Evolutionary conservation across 2,888 invertebrate genomes (phyloP).

Genomic region (Noctua comes): DNA sequence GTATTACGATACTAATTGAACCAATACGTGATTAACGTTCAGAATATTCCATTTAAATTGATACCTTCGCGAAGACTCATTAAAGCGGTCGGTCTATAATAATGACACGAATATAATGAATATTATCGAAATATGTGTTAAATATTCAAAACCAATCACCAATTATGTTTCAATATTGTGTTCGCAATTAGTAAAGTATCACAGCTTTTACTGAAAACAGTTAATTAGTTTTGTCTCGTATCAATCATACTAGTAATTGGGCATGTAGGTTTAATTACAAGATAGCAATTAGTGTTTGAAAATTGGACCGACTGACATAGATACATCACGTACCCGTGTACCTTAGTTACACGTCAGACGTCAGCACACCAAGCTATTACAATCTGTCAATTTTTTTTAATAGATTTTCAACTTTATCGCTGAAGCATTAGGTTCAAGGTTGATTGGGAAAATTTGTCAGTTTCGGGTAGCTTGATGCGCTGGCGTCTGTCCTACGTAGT

Average conservation of each 20-base stretch:
- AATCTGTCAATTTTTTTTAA: too few relatives aligned
- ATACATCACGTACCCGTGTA: not conserved
- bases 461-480: too few relatives aligned
- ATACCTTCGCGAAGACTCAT: too few relatives aligned
- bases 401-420: too few relatives aligned
- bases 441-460: too few relatives aligned
- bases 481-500: not conserved
- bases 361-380: too few relatives aligned
- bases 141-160: not conserved
- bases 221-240: conserved; percentile 21
- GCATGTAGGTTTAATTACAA: conserved; percentile 18
- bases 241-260: conserved; percentile 12
- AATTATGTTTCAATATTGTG: not conserved
- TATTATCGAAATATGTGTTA: not conserved
- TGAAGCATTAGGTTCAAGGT: too few relatives aligned
- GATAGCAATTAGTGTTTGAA: conserved; percentile 31
- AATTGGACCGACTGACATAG: not conserved
- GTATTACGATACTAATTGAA: too few relatives aligned
- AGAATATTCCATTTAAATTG: too few relatives aligned
- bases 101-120: not conserved
- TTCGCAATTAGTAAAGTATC: not conserved
- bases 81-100: too few relatives aligned
- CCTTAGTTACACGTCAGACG: too few relatives aligned
- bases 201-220: conserved; percentile 6
- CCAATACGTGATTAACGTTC: too few relatives aligned